Evolutionary conservation across 2,888 invertebrate genomes (phyloP).

Genomic region (Gandaritis pyraliata): DNA sequence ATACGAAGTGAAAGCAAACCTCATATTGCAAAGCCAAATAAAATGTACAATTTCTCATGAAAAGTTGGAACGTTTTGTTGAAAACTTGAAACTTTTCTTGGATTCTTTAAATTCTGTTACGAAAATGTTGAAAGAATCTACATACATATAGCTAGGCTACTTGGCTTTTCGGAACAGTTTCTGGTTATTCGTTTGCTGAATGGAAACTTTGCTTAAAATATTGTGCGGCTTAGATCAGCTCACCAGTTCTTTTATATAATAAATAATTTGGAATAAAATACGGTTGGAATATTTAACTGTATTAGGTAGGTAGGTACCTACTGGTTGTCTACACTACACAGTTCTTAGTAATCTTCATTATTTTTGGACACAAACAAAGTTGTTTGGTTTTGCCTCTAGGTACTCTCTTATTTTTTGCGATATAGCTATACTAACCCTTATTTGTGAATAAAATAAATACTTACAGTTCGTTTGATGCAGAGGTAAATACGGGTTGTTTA

Average conservation of each 20-base stretch:
- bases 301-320: no score
- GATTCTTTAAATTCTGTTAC: slow-evolving; percentile 31
- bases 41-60: no score
- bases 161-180: slow-evolving; percentile 12
- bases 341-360: no score
- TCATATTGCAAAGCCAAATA: not conserved
- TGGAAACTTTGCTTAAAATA: not conserved
- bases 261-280: no score
- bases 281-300: no score
- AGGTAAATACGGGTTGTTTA: not conserved
- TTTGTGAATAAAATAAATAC: not conserved
- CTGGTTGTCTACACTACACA: no score
- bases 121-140: slow-evolving; percentile 29
- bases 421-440: not conserved
- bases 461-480: not conserved
- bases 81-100: slow-evolving; percentile 26
- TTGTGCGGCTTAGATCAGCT: no score
- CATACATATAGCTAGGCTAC: no score
- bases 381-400: no score
- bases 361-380: no score
- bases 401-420: not conserved
- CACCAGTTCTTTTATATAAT: no score
- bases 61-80: slow-evolving; percentile 29
- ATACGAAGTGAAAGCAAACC: not conserved
- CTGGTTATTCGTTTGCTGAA: slow-evolving; percentile 15